These are phyloP conservation scores for Dermatemys mawii DNA, from an alignment of 2,113 vertebrate genomes.

Conservation along the genomic window DNA sequence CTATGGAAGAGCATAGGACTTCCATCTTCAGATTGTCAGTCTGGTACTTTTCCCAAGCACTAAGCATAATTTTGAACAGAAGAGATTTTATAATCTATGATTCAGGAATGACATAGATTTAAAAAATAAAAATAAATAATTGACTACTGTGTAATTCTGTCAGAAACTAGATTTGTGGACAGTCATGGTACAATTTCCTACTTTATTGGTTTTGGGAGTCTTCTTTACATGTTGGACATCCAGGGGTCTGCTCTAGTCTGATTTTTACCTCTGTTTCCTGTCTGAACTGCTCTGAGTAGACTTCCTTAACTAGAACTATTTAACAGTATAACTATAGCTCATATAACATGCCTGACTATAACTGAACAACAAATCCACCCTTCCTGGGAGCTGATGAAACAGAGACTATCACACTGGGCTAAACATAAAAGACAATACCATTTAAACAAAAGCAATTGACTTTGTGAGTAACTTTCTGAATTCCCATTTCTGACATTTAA, in stretches of 20 bases:
- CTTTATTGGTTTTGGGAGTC: not conserved
- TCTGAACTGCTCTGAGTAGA: not conserved
- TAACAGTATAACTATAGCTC: not conserved
- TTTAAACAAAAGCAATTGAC: not conserved
- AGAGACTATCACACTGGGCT: not conserved
- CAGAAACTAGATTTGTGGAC: not conserved
- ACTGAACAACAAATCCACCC: not conserved
- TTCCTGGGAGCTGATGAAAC: not conserved
- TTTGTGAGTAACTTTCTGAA: not conserved
- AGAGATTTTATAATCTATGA: not conserved
- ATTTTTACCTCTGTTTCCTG: not conserved
- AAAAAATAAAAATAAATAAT: not conserved
- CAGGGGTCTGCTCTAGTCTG: not conserved
- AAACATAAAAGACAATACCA: not conserved
- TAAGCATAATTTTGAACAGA: not conserved
- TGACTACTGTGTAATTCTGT: not conserved
- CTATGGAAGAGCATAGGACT: not conserved
- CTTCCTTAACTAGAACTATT: not conserved
- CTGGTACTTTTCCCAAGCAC: not conserved
- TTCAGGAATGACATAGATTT: not conserved
- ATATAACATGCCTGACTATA: not conserved
- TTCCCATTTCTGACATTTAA: not conserved
- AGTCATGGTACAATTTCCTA: not conserved
- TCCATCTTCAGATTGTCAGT: not conserved
- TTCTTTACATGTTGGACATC: not conserved